Evolutionary conservation across 2,113 vertebrate species (phyloP).

Genomic region (Pteronura brasiliensis): DNA sequence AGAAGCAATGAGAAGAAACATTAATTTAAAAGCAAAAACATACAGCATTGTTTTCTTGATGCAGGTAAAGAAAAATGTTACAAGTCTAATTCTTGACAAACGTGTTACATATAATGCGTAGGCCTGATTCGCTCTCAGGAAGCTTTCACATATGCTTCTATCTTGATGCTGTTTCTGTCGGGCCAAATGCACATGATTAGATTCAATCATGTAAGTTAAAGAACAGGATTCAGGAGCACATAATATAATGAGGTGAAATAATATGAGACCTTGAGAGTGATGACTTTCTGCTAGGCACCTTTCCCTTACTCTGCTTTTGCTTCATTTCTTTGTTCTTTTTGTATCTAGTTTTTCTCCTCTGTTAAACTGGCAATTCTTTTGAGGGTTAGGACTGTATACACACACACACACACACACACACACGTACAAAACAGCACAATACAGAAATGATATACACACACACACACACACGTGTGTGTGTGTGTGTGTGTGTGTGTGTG

Average conservation of each 20-base stretch:
- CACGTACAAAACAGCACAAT: too few relatives aligned
- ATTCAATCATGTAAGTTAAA: background rate
- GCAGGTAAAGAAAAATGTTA: background rate
- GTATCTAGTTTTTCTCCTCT: background rate
- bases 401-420: too few relatives aligned
- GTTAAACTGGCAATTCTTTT: background rate
- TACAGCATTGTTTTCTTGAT: background rate
- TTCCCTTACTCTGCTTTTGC: background rate
- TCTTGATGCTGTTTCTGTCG: background rate
- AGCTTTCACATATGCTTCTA: background rate
- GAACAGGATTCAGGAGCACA: background rate
- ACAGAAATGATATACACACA: too few relatives aligned
- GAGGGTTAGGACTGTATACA: background rate
- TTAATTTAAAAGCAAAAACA: constrained; percentile 34
- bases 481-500: background rate
- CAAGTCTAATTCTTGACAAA: background rate
- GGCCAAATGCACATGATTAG: background rate
- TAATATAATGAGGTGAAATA: background rate
- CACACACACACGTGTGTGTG: too few relatives aligned
- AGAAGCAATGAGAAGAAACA: background rate
- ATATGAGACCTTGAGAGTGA: background rate
- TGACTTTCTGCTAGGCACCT: background rate
- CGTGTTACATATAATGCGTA: background rate
- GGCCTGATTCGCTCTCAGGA: background rate
- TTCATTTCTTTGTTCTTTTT: background rate